Conservation (phyloP, 2,113 vertebrate species). For the Mixornis gularis region DNA sequence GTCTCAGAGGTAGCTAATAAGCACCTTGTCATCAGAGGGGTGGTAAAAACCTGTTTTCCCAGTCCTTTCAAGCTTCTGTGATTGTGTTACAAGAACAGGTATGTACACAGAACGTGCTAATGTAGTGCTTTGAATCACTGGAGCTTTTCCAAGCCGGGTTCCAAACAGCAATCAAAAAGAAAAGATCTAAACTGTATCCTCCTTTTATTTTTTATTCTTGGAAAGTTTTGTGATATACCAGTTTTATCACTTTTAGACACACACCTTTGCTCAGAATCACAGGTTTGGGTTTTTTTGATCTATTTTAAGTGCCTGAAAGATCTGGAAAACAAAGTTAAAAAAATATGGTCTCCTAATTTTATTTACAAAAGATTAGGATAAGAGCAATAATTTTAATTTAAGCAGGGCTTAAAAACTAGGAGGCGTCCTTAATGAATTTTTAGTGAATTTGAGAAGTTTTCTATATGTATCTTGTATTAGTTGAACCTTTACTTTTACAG, state of each 20-base stretch:
- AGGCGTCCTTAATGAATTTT: neutral
- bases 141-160: neutral
- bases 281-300: neutral
- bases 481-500: neutral
- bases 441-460: neutral
- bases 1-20: neutral
- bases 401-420: neutral
- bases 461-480: neutral
- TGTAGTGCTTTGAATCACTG: neutral
- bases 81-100: neutral
- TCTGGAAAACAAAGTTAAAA: neutral
- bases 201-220: neutral
- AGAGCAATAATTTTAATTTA: neutral
- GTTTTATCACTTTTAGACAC: neutral
- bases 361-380: neutral
- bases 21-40: neutral
- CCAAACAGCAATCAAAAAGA: neutral
- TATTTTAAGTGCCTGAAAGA: neutral
- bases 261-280: neutral
- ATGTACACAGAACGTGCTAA: neutral
- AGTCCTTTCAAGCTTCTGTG: neutral
- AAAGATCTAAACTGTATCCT: neutral
- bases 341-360: fast-evolving
- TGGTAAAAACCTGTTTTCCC: neutral
- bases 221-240: neutral